phyloP scores from a whole-genome alignment of 2,797 vertebrate genomes.

The Pseudotriccus pelzelni region DNA sequence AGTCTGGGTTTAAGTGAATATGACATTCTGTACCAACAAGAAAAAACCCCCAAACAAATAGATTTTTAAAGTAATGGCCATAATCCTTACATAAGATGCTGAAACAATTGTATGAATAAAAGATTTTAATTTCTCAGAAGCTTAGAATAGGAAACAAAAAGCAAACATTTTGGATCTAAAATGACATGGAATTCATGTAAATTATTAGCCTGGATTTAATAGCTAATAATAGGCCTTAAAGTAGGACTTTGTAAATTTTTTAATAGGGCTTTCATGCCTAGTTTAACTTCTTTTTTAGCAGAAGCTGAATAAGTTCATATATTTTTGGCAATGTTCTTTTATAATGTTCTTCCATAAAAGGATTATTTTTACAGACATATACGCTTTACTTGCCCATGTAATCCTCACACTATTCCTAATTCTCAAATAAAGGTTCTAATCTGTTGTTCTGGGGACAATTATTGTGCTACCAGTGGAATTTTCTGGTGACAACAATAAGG shows the following conservation, averaged over 20 bases:
- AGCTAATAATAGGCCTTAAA: conserved; percentile 19
- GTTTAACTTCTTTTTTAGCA: background rate
- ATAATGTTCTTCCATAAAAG: background rate
- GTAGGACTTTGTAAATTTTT: background rate
- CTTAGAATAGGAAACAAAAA: background rate
- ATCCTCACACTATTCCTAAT: background rate
- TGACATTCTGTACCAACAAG: background rate
- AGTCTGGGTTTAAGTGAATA: background rate
- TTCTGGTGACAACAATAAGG: background rate
- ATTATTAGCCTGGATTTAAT: background rate
- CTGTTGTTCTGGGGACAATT: background rate
- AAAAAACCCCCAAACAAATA: background rate
- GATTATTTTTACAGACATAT: conserved; percentile 9
- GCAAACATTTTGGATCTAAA: background rate
- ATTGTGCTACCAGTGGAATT: background rate
- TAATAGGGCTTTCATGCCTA: conserved; percentile 2
- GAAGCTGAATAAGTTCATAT: background rate
- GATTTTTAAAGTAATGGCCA: background rate
- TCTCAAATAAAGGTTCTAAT: background rate
- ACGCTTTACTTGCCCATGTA: background rate
- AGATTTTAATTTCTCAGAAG: background rate
- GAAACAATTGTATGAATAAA: background rate
- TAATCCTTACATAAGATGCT: background rate
- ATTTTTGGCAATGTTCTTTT: background rate
- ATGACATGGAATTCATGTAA: background rate